Evolutionary conservation across 2,888 invertebrate genomes (phyloP), one percentile per base, ranked within the genome.

Genomic region (Acleris holmiana): DNA sequence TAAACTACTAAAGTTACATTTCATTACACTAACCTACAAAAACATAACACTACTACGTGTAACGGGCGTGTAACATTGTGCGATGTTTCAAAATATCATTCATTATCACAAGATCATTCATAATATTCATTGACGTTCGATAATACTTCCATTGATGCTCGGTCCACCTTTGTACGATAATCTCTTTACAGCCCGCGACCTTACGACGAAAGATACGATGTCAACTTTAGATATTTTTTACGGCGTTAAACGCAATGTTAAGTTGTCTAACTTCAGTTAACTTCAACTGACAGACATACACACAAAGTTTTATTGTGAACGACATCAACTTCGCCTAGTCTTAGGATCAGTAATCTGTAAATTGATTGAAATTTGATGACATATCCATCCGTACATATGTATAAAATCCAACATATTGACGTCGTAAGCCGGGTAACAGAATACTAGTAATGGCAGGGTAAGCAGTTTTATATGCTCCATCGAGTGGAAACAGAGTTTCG

Each of bases 391-490:
- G 29, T 18, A 29, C 21, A 44, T 54, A 54, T 25, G 58, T 69
- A 71, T 73, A 67, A 73, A 71, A 69, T 66, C 70, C 64, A 72
- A 69, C 68, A 76, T 69, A 74, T 73, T 67, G 66, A 70, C 66
- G 75, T 75, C 76, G 73, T 71, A 74, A 62, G 68, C 40, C 17
- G 50, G 67, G 88, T 84, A 89, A 91, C 82, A 69, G 70, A 79
- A 90, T 79, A 86, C 80, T 73, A 65, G 40, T 73, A 58, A 68
- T 85, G 68, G 84, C 83, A 83, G 85, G 87, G 77, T 81, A 81
- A 84, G 80, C 82, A 78, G 80, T 83, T 89, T 89, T 90, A 89
- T 87, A 85, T 84, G 91, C 90, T 91, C 79, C 76, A 84, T 82
- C 82, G 78, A 89, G 86, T 86, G 76, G 86, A 88, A 89, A 84